Evolutionary conservation across 2,797 vertebrate species (phyloP), one percentile per base, ranked within the genome.

Genomic region (Lutjanus argentimaculatus): DNA sequence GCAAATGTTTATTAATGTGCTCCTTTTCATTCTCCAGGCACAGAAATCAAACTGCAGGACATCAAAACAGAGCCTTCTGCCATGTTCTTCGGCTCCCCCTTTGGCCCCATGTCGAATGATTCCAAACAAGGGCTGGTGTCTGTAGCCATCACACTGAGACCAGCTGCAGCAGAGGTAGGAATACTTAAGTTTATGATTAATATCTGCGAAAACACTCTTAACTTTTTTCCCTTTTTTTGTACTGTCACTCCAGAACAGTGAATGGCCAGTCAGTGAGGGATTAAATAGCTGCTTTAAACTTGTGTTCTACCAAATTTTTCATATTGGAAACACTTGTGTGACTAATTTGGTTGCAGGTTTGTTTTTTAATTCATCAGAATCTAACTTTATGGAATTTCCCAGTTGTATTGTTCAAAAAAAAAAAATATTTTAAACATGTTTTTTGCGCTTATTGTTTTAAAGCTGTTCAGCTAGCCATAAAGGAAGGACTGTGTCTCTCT

Each of bases 81-180:
- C 0, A 88, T 97, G 90, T 97, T 98, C 90, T 98, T 98, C 72
- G 94, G 97, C 19, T 95, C 97, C 56, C 95, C 97, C 62, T 97
- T 97, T 79, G 96, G 96, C 72, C 89, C 96, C 6, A 88, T 96
- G 58, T 94, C 96, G 48, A 97, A 96, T 49, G 97, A 97, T 75
- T 96, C 98, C 80, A 97, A 97, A 93, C 96, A 97, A 70, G 97
- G 98, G 21, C 95, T 99, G 75, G 98, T 99, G 82, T 99, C 99
- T 92, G 98, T 99, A 85, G 98, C 99, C 49, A 99, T 99, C 93
- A 99, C 98, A 16, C 93, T 99, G 89, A 98, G 99, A 90, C 98
- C 98, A 65, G 95, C 97, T 64, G 99, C 98, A 87, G 98, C 97
- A 57, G 98, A 99, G 97, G 99, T 99, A 95, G 96, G 89, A 73